Evolutionary conservation across 2,888 invertebrate species (phyloP), one percentile per base, ranked within the genome.

Genomic region (Mellilla xanthometata): DNA sequence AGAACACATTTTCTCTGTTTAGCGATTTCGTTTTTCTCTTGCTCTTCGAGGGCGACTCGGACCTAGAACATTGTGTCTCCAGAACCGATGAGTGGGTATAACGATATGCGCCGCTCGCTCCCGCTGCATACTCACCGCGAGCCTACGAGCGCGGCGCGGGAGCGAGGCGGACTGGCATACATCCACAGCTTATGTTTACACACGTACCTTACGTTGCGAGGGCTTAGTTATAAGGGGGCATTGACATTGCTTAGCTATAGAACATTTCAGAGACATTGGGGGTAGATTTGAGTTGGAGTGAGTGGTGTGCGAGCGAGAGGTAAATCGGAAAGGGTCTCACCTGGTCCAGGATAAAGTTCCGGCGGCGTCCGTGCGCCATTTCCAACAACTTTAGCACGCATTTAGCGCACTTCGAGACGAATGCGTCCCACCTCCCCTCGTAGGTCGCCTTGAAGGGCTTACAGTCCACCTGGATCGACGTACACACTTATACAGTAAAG

Each of bases 331-430:
- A 9, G 13, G 38, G 42, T 68, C 86, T 92, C 93, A 98, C 98
- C 96, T 98, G 98, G 90, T 99, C 99, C 60, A 99, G 91, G 69
- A 99, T 98, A 89, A 95, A 99, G 91, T 99, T 99, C 70, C 98
- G 92, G 65, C 96, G 93, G 54, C 96, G 92, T 44, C 93, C 92
- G 50, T 94, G 92, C 39, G 97, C 97, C 60, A 96, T 91, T 72
- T 97, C 96, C 80, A 96, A 91, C 71, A 98, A 90, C 67, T 93
- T 93, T 59, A 94, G 93, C 60, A 98, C 91, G 80, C 96, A 96
- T 75, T 96, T 95, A 49, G 95, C 95, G 73, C 97, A 93, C 81
- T 96, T 95, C 65, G 97, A 96, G 70, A 98, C 94, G 65, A 99
- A 92, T 24, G 85, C 81, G 75, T 97, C 97, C 97, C 97, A 97